Base-by-base conservation (phyloP, 2,888 invertebrate species). In the Abscondita cerata region DNA sequence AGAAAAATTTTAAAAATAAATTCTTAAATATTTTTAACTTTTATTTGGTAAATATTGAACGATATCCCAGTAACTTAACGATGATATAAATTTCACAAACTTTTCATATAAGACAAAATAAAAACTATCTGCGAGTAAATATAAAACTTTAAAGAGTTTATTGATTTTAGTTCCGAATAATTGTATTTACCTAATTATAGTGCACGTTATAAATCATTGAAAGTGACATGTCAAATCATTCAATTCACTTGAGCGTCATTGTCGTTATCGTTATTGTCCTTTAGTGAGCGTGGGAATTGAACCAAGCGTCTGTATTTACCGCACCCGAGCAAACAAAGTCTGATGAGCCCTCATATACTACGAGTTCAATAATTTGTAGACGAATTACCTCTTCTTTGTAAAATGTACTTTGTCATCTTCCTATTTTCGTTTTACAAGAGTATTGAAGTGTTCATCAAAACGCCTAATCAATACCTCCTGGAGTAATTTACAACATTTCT, bases 311-410 rank as follows among this genome's bases (percentile, higher is more conserved):
- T 58, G 58, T 62, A 62, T 62, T 62, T 62, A 62, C 59, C 62
- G 59, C 62, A 59, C 62, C 53, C 58, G 54, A 58, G 62, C 58
- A 62, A 62, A 62, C 62, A 62, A 62, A 62, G 62, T 58, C 58
- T 62, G 59, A 62, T 62, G 62, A 62, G 62, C 62, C 62, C 62
- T 46, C 62, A 62, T 62, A 58, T 58, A 54, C 53, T 62, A 62
- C 53, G 54, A 62, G 62, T 62, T 62, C 62, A 54, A 62, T 62
- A 62, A 62, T 62, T 62, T 62, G 57, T 59, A 62, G 62, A 62
- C 62, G 57, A 62, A 62, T 57, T 62, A 62, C 62, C 57, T 57
- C 57, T 57, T 50, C 57, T 48, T 48, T 46, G 57, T 41, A 53
- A 58, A 62, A 47, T 53, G 48, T 48, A 40, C 52, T 62, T 57